Evolutionary conservation across 2,113 vertebrate genomes (phyloP), one percentile per base, ranked within the genome.

Genomic region (Limanda limanda): DNA sequence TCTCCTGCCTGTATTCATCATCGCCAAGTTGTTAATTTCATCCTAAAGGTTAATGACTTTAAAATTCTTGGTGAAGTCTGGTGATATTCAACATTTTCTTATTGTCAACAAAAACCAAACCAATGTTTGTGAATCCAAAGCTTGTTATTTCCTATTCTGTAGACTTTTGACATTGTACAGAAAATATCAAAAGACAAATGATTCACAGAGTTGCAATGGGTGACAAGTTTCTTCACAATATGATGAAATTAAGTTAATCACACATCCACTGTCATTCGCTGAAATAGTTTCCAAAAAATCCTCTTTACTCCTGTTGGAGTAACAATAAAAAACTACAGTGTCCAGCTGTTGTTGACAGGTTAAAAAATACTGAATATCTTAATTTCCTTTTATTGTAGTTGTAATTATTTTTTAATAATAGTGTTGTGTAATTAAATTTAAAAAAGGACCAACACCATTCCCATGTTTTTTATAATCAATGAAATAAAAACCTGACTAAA

Each of bases 401-500:
- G 25, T 21, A 51, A 51, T 51, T 51, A 17, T 51, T 5, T 15
- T 6, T 51, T n/a, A 56, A 45, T 20, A 57, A 54, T 11, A 54
- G 47, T 66, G 51, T 5, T 8, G 9, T 1, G 51, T 9, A 2
- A 21, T 55, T 13, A 55, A 23, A 55, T 55, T 6, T 21, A 0
- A 70, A 59, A 42, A 48, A 31, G 4, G 20, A 42, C 48, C 40
- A 69, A 57, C 59, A 42, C 48, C 24, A 42, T 42, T 42, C 40
- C 40, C 12, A 37, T 37, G 11, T 42, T 13, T 13, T 13, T 13
- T 42, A 42, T 2, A 12, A 12, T 42, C 40, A 42, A 3, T 13
- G 0, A 40, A 54, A 64, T 47, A 58, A 60, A 60, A 76, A 68
- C 68, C 62, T 77, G 62, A 75, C 81, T 54, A 79, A 78, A 78